phyloP scores from a whole-genome alignment of 2,797 vertebrate species.

The Octomys mimax region DNA sequence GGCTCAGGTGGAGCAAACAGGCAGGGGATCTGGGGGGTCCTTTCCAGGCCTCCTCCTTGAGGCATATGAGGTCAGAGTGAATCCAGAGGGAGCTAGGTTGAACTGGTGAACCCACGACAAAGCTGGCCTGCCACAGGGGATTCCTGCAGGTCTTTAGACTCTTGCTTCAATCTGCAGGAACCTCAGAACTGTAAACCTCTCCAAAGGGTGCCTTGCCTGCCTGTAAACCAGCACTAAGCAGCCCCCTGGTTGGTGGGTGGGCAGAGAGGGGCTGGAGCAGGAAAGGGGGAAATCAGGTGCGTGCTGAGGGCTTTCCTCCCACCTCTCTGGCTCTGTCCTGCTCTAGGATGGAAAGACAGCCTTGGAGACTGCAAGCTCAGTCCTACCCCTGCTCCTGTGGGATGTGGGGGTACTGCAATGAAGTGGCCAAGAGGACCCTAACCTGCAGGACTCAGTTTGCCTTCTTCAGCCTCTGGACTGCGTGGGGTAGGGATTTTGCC shows the following conservation, averaged over 20 bases:
- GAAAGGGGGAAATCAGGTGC: not conserved
- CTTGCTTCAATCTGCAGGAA: not conserved
- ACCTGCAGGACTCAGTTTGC: not conserved
- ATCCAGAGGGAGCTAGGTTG: not conserved
- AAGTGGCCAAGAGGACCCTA: not conserved
- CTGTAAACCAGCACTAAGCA: not conserved
- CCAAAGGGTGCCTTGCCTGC: not conserved
- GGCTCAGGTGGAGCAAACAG: accelerated
- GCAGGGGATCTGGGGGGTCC: not conserved
- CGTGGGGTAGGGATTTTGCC: too few species aligned
- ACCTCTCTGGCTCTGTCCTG: accelerated
- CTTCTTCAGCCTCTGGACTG: not conserved
- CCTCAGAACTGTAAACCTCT: not conserved
- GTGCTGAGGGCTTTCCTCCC: not conserved
- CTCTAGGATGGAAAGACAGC: not conserved
- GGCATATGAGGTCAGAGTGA: not conserved
- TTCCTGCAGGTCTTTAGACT: not conserved
- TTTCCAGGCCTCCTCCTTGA: not conserved
- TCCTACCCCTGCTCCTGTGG: not conserved
- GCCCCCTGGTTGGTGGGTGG: accelerated
- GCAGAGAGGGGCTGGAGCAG: not conserved
- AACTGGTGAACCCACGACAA: not conserved
- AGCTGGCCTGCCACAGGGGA: not conserved
- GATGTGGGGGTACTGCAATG: not conserved
- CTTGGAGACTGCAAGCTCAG: not conserved